Evolutionary conservation across 1,140 invertebrate species (phyloP).

Genomic region (Aphidius gifuensis): DNA sequence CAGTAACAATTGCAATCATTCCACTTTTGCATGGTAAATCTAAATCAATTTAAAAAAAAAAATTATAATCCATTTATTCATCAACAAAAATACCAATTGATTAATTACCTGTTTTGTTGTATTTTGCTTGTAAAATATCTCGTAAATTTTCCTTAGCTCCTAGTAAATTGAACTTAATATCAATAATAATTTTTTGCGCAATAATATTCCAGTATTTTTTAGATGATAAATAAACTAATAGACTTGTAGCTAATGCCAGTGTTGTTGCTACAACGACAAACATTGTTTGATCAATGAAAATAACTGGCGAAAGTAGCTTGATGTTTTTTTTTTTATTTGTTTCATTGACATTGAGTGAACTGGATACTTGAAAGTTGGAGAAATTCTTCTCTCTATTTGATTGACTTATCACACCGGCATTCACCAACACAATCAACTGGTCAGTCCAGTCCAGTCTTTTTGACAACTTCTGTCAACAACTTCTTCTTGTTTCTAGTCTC

Average conservation of each 20-base stretch:
- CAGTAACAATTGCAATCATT: conserved; percentile 81
- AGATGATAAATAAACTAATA: conserved; percentile 32
- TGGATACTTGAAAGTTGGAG: no score
- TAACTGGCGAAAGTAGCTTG: background rate
- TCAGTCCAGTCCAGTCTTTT: no score
- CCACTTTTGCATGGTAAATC: conserved; percentile 60
- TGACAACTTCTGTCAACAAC: no score
- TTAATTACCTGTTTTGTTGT: conserved; percentile 60
- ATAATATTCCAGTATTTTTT: conserved; percentile 16
- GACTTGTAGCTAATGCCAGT: conserved; percentile 30
- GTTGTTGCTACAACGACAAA: conserved; percentile 33
- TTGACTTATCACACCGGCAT: no score
- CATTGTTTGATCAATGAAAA: conserved; percentile 15
- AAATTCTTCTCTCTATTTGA: no score
- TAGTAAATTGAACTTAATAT: conserved; percentile 57
- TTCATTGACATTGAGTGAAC: no score
- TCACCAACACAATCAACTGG: no score
- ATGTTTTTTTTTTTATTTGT: no score
- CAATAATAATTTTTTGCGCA: conserved; percentile 19
- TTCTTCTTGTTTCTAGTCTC: no score
- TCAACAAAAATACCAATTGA: background rate
- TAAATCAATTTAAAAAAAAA: conserved; percentile 38
- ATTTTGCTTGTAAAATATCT: conserved; percentile 51
- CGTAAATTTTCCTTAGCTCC: conserved; percentile 55
- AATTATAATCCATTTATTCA: background rate